Base-by-base conservation (phyloP, 2,888 invertebrate genomes). In the Gymnoscelis rufifasciata region DNA sequence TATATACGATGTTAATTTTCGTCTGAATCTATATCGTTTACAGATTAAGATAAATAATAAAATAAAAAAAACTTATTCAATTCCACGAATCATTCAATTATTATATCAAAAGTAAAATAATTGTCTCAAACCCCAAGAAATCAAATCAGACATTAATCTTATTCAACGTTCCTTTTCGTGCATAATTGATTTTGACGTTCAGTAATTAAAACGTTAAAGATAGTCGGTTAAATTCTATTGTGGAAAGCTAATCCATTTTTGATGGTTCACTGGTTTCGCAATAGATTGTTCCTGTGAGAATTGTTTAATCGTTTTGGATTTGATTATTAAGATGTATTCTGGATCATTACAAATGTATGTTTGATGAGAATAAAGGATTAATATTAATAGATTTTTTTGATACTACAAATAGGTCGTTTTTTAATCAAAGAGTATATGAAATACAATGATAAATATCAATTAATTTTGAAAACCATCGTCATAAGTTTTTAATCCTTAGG, bases 131-230 rank as follows among this genome's bases (percentile, higher is more conserved):
- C 12, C 46, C 57, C 68, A 66, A 70, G 74, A 78, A 62, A 71
- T 75, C 79, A 74, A 77, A 77, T 71, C 65, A 54, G 52, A 56
- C 8, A 80, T 82, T 66, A 59, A 59, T 84, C 82, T 82, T 82
- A 84, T 83, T 86, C 82, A 83, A 78, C 76, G 71, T 71, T 60
- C 57, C 51, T 54, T 56, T 64, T 65, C 65, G 67, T 75, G 79
- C 71, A 78, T 82, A 86, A 87, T 84, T 77, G 81, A 75, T 74
- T 82, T 77, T 74, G 88, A 84, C 83, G 62, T 71, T 52, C 36
- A 51, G 65, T 71, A 77, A 82, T 81, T 81, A 82, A 75, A 69
- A 66, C 56, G 64, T 71, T 71, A 71, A 71, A 54, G 54, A 56
- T 56, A 71, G 70, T 60, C 60, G 72, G 69, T 70, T 77, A 63